These are phyloP conservation scores for Sus cebifrons DNA, from an alignment of 2,797 vertebrate genomes.

Conservation along the genomic window DNA sequence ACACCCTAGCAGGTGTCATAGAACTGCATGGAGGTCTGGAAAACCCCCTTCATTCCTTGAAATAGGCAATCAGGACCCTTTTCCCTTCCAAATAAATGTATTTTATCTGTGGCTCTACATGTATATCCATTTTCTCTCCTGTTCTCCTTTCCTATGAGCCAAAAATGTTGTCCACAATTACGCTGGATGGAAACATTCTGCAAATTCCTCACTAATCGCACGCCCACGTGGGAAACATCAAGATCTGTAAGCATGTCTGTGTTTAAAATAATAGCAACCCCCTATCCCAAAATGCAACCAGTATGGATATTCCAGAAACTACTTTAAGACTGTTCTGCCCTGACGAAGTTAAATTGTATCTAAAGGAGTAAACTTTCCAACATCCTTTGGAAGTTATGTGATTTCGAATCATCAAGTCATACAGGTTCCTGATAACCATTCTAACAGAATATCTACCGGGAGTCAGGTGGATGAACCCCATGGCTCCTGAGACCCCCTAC, in stretches of 20 bases:
- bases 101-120: neutral
- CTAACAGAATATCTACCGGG: neutral
- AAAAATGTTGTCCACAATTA: neutral
- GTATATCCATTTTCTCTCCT: neutral
- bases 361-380: neutral
- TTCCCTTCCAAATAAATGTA: neutral
- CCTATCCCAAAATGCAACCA: neutral
- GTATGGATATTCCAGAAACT: neutral
- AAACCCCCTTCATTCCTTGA: neutral
- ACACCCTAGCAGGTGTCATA: neutral
- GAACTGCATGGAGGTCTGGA: neutral
- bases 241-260: neutral
- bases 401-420: neutral
- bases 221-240: neutral
- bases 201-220: neutral
- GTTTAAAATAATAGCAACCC: neutral
- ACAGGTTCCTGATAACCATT: neutral
- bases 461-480: too few species aligned
- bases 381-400: neutral
- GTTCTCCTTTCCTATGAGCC: neutral
- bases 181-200: neutral
- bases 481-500: neutral
- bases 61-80: neutral
- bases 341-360: neutral
- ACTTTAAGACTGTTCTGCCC: neutral